Evolutionary conservation across 2,797 vertebrate genomes (phyloP), one percentile per base, ranked within the genome.

Genomic region (Cossypha polioptera): DNA sequence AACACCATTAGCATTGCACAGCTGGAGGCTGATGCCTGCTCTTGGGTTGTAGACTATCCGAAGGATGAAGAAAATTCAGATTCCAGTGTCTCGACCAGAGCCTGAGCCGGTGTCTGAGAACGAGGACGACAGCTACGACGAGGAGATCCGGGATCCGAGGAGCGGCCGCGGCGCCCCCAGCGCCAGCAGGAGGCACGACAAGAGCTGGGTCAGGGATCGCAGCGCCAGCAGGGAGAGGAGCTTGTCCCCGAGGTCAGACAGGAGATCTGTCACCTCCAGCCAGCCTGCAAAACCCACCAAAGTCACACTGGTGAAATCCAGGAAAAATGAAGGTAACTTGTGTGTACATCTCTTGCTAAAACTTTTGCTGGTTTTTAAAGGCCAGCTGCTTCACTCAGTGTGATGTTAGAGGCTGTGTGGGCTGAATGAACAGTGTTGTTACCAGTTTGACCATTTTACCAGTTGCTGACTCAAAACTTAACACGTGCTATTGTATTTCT

Each of bases 51-150:
- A 99, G 99, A 99, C 99, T 85, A 99, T 99, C 97, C 98, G 99
- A 91, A 98, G 99, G 90, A 99, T 99, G 97, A 98, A 99, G 97
- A 99, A 99, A 98, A 98, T 99, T 87, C 99, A 99, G 75, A 98
- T 99, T 74, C 99, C 99, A 10, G 98, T 99, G 94, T 97, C 98
- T 59, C 99, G 98, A 29, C 98, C 99, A 10, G 99, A 99, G 63
- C 98, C 99, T 62, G 99, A 99, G 24, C 99, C 99, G 0, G 98
- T 98, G 86, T 99, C 99, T 2, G 99, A 99, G 90, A 98, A 99
- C 2, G 99, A 99, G 50, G 99, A 99, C 1, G 99, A 99, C 87
- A 99, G 99, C 97, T 99, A 99, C 0, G 99, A 99, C 5, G 99
- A 99, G n/a, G 99, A 99, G 66, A 98, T 98, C 42, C 99, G 98